Conservation (phyloP, 2,888 invertebrate species). For the Pristionchus maxplancki region DNA sequence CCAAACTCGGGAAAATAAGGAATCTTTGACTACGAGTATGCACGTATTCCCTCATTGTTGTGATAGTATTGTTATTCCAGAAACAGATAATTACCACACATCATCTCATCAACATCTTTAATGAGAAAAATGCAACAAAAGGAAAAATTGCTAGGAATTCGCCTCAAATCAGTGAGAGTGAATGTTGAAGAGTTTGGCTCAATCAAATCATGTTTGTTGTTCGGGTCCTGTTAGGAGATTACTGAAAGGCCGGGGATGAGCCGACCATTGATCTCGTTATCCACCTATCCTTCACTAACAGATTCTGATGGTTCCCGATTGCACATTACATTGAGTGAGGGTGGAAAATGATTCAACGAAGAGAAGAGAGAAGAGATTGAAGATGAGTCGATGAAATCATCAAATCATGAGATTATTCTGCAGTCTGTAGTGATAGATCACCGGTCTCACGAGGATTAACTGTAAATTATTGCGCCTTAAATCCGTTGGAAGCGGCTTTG, state of each 20-base stretch:
- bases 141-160: background rate
- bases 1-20: background rate
- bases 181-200: background rate
- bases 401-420: background rate
- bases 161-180: background rate
- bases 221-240: background rate
- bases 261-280: background rate
- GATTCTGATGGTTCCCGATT: background rate
- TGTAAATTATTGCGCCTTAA: background rate
- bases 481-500: background rate
- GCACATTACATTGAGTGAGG: too few species aligned
- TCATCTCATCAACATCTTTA: background rate
- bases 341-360: too few species aligned
- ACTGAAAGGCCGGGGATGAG: background rate
- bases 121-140: background rate
- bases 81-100: background rate
- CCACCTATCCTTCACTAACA: background rate
- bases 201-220: background rate
- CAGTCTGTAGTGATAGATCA: background rate
- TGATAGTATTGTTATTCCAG: background rate
- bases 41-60: background rate
- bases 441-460: background rate
- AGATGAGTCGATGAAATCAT: background rate
- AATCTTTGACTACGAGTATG: background rate
- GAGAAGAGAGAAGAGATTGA: too few species aligned